phyloP scores from a whole-genome alignment of 2,797 vertebrate species.

The Diplodus sargus region DNA sequence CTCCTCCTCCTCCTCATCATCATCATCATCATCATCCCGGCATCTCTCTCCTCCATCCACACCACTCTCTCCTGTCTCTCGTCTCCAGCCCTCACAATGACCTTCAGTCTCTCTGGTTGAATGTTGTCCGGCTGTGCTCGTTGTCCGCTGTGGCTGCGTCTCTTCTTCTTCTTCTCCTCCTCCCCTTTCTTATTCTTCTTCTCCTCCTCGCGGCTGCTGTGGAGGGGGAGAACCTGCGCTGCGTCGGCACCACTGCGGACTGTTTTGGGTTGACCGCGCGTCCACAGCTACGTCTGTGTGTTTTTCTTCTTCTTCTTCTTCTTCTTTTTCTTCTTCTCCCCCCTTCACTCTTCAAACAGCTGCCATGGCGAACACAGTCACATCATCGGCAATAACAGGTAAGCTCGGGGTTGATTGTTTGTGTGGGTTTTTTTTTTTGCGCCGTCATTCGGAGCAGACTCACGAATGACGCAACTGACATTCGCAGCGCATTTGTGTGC shows the following conservation, averaged over 20 bases:
- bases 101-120: slow-evolving; percentile 39
- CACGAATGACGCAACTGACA: slow-evolving; percentile 71
- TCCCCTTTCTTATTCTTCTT: too few relatives aligned
- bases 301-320: not conserved
- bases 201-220: slow-evolving; percentile 7
- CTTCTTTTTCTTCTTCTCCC: too few relatives aligned
- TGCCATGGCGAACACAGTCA: slow-evolving; percentile 78
- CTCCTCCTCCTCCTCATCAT: not conserved
- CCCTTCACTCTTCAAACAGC: slow-evolving; percentile 17
- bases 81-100: slow-evolving; percentile 37
- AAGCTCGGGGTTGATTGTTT: slow-evolving; percentile 27
- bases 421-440: slow-evolving; percentile 20
- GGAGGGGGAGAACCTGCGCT: slow-evolving; percentile 36
- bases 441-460: slow-evolving; percentile 48
- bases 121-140: slow-evolving; percentile 11
- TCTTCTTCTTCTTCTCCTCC: too few relatives aligned
- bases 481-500: slow-evolving; percentile 51
- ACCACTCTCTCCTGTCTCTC: slow-evolving; percentile 6
- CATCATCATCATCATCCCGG: slow-evolving; percentile 3
- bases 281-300: slow-evolving; percentile 15
- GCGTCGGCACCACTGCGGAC: slow-evolving; percentile 59
- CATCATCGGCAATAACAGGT: slow-evolving; percentile 75
- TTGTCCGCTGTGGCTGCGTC: slow-evolving; percentile 27
- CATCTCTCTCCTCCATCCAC: slow-evolving; percentile 40
- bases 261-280: slow-evolving; percentile 38